A percentile compares a stretch with the other conserved stretches of the same genome.
Evolutionary conservation across 2,113 vertebrate genomes (phyloP).

Genomic region (Notiomystis cincta): DNA sequence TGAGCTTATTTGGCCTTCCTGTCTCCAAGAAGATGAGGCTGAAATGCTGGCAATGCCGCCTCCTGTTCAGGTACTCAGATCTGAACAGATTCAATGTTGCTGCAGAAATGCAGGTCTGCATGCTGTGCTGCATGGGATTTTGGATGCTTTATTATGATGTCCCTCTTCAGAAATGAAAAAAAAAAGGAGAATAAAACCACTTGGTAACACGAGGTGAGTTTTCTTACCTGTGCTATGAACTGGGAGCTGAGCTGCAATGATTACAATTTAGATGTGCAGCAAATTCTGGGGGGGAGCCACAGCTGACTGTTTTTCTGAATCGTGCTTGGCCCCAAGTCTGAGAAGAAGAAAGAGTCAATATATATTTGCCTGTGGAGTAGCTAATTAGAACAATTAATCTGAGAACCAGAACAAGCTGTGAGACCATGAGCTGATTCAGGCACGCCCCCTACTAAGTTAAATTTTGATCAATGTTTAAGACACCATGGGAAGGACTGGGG

Average conservation of each 20-base stretch:
- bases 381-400: constrained; percentile 40
- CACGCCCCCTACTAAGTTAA: neutral
- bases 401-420: neutral
- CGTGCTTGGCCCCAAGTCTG: neutral
- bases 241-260: neutral
- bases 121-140: neutral
- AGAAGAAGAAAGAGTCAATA: neutral
- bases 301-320: neutral
- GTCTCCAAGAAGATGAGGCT: neutral
- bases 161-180: neutral
- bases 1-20: neutral
- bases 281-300: neutral
- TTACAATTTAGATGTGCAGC: neutral
- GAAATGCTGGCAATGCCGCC: neutral
- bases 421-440: neutral
- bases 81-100: fast-evolving
- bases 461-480: neutral
- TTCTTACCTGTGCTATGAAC: neutral
- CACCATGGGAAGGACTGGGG: neutral
- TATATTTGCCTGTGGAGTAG: constrained; percentile 4
- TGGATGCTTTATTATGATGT: neutral
- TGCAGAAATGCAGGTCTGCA: neutral
- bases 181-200: neutral
- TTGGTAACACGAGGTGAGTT: neutral
- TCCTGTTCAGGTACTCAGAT: neutral